A percentile compares a stretch with the other conserved stretches of the same genome.
These are phyloP conservation scores for Pithys albifrons DNA, from an alignment of 2,113 vertebrate species.

Conservation along the genomic window DNA sequence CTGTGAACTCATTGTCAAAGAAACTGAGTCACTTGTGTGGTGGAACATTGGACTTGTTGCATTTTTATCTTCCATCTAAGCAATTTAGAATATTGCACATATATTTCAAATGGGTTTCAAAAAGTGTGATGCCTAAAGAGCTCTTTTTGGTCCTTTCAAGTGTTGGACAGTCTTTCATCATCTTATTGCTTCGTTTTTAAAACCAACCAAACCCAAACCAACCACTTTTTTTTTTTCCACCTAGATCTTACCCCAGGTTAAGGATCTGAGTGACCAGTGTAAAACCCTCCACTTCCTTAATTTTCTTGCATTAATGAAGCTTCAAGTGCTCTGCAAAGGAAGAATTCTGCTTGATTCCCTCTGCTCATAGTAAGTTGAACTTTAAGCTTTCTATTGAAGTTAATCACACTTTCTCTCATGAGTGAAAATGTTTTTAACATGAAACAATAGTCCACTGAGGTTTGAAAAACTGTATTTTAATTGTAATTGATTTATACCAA, in stretches of 20 bases:
- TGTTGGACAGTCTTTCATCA: neutral
- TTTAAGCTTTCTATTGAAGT: slow-evolving; percentile 69
- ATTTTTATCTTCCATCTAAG: neutral
- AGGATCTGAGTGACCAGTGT: neutral
- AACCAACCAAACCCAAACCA: neutral
- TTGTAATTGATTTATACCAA: slow-evolving; percentile 80
- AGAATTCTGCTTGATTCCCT: slow-evolving; percentile 25
- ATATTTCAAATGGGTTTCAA: neutral
- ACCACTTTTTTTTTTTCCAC: neutral
- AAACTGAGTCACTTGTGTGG: neutral
- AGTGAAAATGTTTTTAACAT: slow-evolving; percentile 77
- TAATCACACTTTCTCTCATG: slow-evolving; percentile 79
- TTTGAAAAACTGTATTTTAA: slow-evolving; percentile 77
- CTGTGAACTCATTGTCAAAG: neutral
- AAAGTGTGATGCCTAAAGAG: neutral
- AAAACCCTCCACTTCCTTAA: neutral
- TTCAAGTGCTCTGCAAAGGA: neutral
- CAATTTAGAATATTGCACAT: neutral
- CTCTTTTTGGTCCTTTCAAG: neutral
- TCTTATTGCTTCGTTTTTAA: neutral
- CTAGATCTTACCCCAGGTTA: neutral
- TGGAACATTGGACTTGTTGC: neutral
- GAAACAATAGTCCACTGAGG: slow-evolving; percentile 70
- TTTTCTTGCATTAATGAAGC: neutral
- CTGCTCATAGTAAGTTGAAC: slow-evolving; percentile 67